These are phyloP conservation scores for Archilochus colubris DNA, from an alignment of 2,113 vertebrate genomes.

Conservation along the genomic window DNA sequence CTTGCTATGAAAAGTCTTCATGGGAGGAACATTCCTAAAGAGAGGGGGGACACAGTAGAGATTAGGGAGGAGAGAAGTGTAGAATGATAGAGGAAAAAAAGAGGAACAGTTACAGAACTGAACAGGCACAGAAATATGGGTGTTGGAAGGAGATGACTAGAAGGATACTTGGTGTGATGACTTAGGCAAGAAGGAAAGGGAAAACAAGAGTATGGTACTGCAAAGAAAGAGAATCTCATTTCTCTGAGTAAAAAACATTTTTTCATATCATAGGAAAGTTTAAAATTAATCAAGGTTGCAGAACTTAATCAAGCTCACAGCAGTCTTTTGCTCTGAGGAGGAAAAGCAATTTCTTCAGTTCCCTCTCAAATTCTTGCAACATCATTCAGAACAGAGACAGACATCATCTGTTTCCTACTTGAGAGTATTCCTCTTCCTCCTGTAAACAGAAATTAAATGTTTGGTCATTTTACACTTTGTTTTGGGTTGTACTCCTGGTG, in stretches of 20 bases:
- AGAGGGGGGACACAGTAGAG: neutral
- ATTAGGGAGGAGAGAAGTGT: neutral
- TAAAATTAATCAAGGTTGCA: neutral
- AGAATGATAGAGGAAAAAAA: neutral
- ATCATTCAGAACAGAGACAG: neutral
- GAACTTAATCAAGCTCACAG: neutral
- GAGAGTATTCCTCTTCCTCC: neutral
- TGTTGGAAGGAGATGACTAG: neutral
- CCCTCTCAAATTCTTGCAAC: neutral
- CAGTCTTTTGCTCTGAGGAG: neutral
- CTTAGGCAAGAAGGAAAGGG: neutral
- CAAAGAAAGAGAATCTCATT: neutral
- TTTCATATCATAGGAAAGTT: neutral
- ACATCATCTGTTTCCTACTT: neutral
- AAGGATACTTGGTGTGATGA: neutral
- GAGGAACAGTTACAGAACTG: neutral
- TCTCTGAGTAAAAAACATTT: neutral
- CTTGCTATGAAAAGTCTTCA: neutral
- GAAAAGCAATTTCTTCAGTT: neutral
- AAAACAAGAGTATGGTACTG: neutral
- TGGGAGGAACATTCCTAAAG: neutral
- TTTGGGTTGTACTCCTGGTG: neutral
- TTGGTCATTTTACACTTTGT: conserved; percentile 28
- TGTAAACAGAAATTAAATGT: conserved; percentile 7
- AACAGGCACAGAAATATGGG: neutral